These are phyloP conservation scores for Acanthurus lineatus DNA, from an alignment of 2,797 vertebrate genomes.

Conservation along the genomic window DNA sequence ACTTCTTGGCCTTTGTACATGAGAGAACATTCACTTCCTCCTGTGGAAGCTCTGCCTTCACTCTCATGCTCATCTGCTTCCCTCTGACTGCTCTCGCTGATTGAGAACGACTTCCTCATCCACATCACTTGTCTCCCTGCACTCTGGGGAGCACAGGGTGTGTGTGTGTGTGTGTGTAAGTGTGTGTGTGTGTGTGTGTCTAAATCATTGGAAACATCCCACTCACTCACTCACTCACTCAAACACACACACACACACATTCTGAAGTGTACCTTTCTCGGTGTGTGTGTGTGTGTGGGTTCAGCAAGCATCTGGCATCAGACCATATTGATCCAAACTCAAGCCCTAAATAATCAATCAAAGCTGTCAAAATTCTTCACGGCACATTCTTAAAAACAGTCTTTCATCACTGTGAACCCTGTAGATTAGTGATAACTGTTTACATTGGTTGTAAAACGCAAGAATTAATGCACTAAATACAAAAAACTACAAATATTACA, in stretches of 20 bases:
- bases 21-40: not conserved
- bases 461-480: not conserved
- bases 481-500: not conserved
- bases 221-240: too few relatives aligned
- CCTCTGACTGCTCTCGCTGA: slow-evolving; percentile 12
- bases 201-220: too few relatives aligned
- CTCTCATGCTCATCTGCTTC: slow-evolving; percentile 20
- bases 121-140: slow-evolving; percentile 29
- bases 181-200: slow-evolving; percentile 6
- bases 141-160: not conserved
- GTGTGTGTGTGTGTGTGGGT: not conserved
- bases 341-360: not conserved
- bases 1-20: slow-evolving; percentile 15
- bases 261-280: too few relatives aligned
- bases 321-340: not conserved
- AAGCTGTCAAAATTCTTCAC: not conserved
- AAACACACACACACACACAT: too few relatives aligned
- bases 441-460: not conserved
- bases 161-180: not conserved
- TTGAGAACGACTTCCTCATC: slow-evolving; percentile 36
- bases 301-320: not conserved
- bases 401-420: not conserved
- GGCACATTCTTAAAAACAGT: not conserved
- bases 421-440: not conserved
- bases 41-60: not conserved